Base-by-base conservation (phyloP, 2,888 invertebrate species). In the Hoplodrina blanda region DNA sequence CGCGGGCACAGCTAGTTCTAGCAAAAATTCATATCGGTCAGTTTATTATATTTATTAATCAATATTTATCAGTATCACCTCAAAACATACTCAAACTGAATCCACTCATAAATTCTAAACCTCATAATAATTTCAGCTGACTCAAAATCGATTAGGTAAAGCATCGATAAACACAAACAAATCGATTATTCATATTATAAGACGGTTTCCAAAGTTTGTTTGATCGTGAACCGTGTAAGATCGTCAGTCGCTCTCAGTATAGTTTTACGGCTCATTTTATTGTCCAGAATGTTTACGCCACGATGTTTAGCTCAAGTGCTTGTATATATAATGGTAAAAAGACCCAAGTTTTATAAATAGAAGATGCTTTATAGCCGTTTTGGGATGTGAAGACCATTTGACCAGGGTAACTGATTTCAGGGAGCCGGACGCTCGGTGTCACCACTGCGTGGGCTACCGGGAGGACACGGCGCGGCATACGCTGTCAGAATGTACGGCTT, bases 251-350 rank as follows among this genome's bases (percentile, higher is more conserved):
- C 56, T 62, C 20, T 59, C 57, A 52, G 75, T 67, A 55, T 62
- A 70, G 63, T 69, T 80, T 80, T 80, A 80, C 64, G 8, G 63
- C 30, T 30, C 44, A 49, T 83, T 80, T 80, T 83, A 83, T 41
- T 60, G 72, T 41, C 53, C 57, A 52, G 54, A 69, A 62, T 83
- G 62, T 83, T 80, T 76, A 83, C 68, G 30, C 56, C 37, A 25
- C 25, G 50, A 30, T 61, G 52, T 80, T 70, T 19, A 62, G 68
- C 20, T 53, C 13, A 46, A 76, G 76, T 76, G 66, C 49, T 65
- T 15, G 54, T 37, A 61, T 55, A 61, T 55, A 20, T 57, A 70
- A 4, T 61, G 52, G 44, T 65, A 50, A 61, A 67, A 72, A 49
- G 19, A 50, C 44, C 54, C 44, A 20, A 53, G 41, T 25, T 49